These are phyloP conservation scores for Anhinga anhinga DNA, from an alignment of 2,113 vertebrate genomes.

Conservation along the genomic window DNA sequence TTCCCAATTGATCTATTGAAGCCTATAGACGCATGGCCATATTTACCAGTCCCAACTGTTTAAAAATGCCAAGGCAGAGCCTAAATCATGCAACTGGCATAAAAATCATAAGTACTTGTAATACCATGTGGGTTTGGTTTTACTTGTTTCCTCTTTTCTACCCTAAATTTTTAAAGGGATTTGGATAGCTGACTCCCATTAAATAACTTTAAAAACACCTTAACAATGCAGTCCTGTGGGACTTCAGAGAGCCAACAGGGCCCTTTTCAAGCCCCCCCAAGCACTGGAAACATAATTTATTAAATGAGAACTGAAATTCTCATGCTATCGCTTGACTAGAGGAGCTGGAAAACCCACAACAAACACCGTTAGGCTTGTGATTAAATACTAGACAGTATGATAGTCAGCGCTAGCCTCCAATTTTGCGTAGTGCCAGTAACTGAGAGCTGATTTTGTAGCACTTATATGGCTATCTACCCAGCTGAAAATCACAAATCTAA, in stretches of 20 bases:
- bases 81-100: background rate
- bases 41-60: background rate
- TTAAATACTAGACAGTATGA: slow-evolving; percentile 7
- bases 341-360: background rate
- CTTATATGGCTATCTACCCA: background rate
- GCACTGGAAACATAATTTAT: background rate
- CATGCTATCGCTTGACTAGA: background rate
- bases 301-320: slow-evolving; percentile 32
- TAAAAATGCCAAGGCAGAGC: background rate
- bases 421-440: slow-evolving; percentile 12
- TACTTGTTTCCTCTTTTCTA: slow-evolving; percentile 15
- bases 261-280: background rate
- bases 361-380: background rate
- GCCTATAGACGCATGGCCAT: background rate
- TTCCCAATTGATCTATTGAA: background rate
- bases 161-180: slow-evolving; percentile 11
- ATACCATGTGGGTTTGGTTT: background rate
- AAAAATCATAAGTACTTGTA: background rate
- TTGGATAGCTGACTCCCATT: slow-evolving; percentile 9
- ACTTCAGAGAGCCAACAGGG: background rate
- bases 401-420: background rate
- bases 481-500: slow-evolving; percentile 53
- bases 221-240: background rate
- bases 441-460: slow-evolving; percentile 1
- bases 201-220: background rate